Evolutionary conservation across 1,140 invertebrate genomes (phyloP).

Genomic region (Drosophila baimaii): DNA sequence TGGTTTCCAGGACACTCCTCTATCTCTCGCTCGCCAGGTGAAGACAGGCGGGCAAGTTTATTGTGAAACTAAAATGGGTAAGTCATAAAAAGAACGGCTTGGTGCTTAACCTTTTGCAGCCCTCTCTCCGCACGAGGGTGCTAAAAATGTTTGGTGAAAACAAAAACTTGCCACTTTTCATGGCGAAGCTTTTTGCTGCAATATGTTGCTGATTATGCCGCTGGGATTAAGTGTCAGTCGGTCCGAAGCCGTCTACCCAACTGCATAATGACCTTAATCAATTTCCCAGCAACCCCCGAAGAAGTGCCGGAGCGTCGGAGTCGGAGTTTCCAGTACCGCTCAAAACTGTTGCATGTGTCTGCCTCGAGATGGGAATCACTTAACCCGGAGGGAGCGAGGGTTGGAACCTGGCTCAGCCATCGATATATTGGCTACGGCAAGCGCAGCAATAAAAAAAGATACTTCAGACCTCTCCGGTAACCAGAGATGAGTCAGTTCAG

Average conservation of each 20-base stretch:
- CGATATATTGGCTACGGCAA: conserved; percentile 58
- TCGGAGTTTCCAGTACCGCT: conserved; percentile 33
- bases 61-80: conserved; percentile 79
- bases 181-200: conserved; percentile 76
- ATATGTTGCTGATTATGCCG: conserved; percentile 82
- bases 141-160: conserved; percentile 65
- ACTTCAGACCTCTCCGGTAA: conserved; percentile 57
- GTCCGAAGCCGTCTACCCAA: conserved; percentile 46
- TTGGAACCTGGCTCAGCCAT: conserved; percentile 30
- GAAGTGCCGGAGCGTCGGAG: not conserved
- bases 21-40: conserved; percentile 43
- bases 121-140: conserved; percentile 41
- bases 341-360: conserved; percentile 69
- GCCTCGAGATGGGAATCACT: conserved; percentile 28
- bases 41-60: conserved; percentile 71
- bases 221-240: conserved; percentile 80
- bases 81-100: conserved; percentile 67
- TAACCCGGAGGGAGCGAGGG: conserved; percentile 22
- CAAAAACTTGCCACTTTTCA: conserved; percentile 61
- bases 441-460: conserved; percentile 67
- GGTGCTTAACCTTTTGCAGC: conserved; percentile 59
- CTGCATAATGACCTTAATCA: conserved; percentile 83
- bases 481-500: conserved; percentile 54
- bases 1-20: conserved; percentile 60
- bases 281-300: conserved; percentile 65